phyloP scores from a whole-genome alignment of 2,113 vertebrate genomes.

The Rhynchomys soricoides region DNA sequence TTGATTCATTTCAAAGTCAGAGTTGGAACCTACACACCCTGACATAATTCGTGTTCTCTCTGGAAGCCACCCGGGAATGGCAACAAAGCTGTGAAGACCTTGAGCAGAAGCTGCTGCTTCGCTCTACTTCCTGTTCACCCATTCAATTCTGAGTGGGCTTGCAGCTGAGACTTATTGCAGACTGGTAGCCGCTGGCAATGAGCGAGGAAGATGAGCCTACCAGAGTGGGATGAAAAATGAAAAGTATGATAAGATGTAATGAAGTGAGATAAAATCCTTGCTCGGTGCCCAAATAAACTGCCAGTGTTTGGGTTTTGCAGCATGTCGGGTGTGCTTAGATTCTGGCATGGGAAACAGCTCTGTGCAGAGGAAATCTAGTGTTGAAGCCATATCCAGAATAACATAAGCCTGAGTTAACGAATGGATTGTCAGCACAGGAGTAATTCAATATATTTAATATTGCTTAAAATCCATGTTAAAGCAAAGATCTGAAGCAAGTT shows the following conservation, averaged over 20 bases:
- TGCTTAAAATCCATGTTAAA: not conserved
- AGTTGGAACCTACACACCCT: not conserved
- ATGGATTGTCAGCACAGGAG: not conserved
- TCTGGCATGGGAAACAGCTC: not conserved
- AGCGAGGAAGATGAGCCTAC: conserved; percentile 36
- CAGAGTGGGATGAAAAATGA: conserved; percentile 58
- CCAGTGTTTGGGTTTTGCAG: not conserved
- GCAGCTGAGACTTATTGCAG: conserved; percentile 47
- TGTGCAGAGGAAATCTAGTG: not conserved
- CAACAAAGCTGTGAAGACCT: not conserved
- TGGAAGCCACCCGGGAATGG: not conserved
- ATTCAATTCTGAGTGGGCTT: conserved; percentile 20
- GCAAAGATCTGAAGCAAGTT: not conserved
- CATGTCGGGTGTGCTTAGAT: not conserved
- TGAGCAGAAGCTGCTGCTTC: not conserved
- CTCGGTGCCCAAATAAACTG: conserved; percentile 7
- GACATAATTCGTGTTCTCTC: not conserved
- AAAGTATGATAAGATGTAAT: conserved; percentile 60
- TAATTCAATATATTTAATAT: not conserved
- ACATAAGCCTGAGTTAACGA: not conserved
- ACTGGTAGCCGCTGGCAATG: not conserved
- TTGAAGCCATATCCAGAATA: not conserved
- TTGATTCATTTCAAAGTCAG: not conserved
- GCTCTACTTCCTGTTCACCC: conserved; percentile 3
- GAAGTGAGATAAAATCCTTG: conserved; percentile 62